Percentiles rank a stretch among this genome's conserved stretches.
phyloP scores from a whole-genome alignment of 2,113 vertebrate species.

The Camarhynchus parvulus region DNA sequence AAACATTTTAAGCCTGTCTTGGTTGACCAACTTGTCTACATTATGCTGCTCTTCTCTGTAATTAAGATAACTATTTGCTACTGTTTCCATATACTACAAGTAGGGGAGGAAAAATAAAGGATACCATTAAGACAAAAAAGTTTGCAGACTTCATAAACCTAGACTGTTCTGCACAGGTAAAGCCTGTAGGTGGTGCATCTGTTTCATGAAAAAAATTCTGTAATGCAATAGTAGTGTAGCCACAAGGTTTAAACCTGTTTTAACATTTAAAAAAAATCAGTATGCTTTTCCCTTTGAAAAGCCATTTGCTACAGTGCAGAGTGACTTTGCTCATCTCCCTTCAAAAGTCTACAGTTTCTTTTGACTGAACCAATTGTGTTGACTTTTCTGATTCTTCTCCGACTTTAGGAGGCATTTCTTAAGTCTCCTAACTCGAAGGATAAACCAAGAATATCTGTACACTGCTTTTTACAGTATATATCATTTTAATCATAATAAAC shows the following conservation, averaged over 20 bases:
- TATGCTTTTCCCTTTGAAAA: not conserved
- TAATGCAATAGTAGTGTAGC: not conserved
- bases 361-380: not conserved
- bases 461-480: not conserved
- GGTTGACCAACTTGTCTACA: slow-evolving; percentile 82
- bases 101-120: not conserved
- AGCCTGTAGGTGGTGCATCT: slow-evolving; percentile 52
- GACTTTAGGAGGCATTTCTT: not conserved
- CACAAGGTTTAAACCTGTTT: not conserved
- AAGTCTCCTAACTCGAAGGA: not conserved
- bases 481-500: not conserved
- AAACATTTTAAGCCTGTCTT: not conserved
- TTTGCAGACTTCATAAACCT: not conserved
- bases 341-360: not conserved
- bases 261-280: not conserved
- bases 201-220: not conserved
- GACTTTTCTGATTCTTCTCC: not conserved
- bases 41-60: slow-evolving; percentile 76
- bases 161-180: not conserved
- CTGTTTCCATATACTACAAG: slow-evolving; percentile 81
- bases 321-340: not conserved
- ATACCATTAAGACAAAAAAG: not conserved
- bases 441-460: not conserved
- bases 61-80: slow-evolving; percentile 74
- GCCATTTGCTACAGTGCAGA: not conserved